Evolutionary conservation across 2,797 vertebrate species (phyloP), one percentile per base, ranked within the genome.

Genomic region (Merluccius polli): DNA sequence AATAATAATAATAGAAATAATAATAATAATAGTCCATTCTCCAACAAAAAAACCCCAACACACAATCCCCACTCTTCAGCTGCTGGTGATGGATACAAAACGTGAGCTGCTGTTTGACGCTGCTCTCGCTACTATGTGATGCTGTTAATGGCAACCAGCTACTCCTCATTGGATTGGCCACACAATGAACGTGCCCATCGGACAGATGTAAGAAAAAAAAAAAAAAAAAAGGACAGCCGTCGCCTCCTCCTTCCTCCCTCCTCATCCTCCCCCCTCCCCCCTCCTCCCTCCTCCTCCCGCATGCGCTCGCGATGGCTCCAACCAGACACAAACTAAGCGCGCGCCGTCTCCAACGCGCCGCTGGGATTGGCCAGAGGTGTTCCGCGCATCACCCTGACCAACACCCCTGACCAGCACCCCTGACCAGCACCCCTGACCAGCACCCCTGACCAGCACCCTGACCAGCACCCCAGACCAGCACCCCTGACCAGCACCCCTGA

Each of bases 261-360:
- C 31, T 36, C 70, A 69, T 18, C 74, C 68, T 48, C 86, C 75
- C 84, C 88, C 83, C 88, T 83, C 83, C 87, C 82, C 81, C 86
- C 85, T 80, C 75, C 77, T 78, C 79, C 4, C 52, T 59, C 65
- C 65, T 68, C 29, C 65, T 68, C 65, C 65, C 65, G 65, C 65
- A 31, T 68, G 65, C 65, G 30, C 65, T 68, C 27, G 12, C n/a
- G 27, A 29, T 68, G 27, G 73, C 83, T 87, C 85, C 89, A 87
- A 89, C 89, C 90, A 90, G 27, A 89, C 90, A 88, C 86, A 91
- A 88, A 90, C 82, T 87, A 90, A 87, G 82, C 90, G 89, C 89
- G 90, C 88, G 87, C 86, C 84, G 88, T 89, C 85, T 80, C 82
- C 82, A 91, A 89, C 90, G 83, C 70, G 2, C 31, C 74, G 75